Percentiles rank a stretch among this genome's conserved stretches.
Conservation (phyloP, 1,140 invertebrate species). For the Spodoptera litura region DNA sequence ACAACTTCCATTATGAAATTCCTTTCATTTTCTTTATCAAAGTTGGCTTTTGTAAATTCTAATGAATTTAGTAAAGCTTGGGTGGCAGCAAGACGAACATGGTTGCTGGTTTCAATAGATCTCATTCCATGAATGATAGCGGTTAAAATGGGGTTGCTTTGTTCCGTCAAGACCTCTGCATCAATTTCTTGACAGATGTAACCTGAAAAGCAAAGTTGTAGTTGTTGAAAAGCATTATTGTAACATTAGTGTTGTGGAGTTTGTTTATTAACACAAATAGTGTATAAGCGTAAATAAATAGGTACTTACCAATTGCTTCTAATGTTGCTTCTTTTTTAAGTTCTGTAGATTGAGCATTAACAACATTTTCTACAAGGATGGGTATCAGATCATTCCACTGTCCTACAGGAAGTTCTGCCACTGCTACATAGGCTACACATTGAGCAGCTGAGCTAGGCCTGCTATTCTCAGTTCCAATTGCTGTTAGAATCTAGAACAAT, state of each 20-base stretch:
- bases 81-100: slow-evolving; percentile 97
- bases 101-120: slow-evolving; percentile 92
- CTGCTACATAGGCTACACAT: slow-evolving; percentile 99
- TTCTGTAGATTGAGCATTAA: slow-evolving; percentile 94
- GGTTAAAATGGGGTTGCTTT: slow-evolving; percentile 98
- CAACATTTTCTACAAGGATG: slow-evolving; percentile 95
- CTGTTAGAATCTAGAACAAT: slow-evolving; percentile 92
- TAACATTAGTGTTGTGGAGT: no score
- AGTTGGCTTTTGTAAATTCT: slow-evolving; percentile 99
- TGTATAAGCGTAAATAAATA: neutral
- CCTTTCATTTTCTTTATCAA: slow-evolving; percentile 98
- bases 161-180: slow-evolving; percentile 95
- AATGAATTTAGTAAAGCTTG: slow-evolving; percentile 98
- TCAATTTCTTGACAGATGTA: slow-evolving; percentile 95
- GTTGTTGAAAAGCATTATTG: no score
- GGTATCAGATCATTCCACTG: slow-evolving; percentile 95
- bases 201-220: slow-evolving; percentile 65
- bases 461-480: slow-evolving; percentile 97
- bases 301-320: slow-evolving; percentile 96
- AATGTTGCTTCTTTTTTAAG: slow-evolving; percentile 98
- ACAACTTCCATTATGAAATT: slow-evolving; percentile 99
- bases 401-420: slow-evolving; percentile 95
- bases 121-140: slow-evolving; percentile 99
- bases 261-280: neutral
- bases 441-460: slow-evolving; percentile 98